These are phyloP conservation scores for Drosophila koepferae DNA, from an alignment of 2,888 invertebrate species.

Conservation along the genomic window DNA sequence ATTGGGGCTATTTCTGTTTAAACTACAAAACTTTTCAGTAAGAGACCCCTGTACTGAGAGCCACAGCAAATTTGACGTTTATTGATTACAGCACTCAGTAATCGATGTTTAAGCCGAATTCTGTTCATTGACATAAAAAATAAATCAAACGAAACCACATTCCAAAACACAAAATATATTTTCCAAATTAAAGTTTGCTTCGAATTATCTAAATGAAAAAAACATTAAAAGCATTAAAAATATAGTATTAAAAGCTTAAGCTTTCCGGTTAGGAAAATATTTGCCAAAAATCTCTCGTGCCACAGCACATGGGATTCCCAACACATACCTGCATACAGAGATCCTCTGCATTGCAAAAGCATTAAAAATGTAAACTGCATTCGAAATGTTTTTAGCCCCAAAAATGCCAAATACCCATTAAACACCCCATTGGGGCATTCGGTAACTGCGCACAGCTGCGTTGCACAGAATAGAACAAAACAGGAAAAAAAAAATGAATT, in stretches of 20 bases:
- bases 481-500: neutral
- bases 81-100: too few species aligned
- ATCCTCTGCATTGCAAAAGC: constrained; percentile 26
- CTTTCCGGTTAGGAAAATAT: neutral
- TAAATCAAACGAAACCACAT: neutral
- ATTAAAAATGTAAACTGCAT: constrained; percentile 45
- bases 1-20: neutral
- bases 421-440: constrained; percentile 4
- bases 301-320: neutral
- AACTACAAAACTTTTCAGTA: neutral
- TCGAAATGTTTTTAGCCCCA: constrained; percentile 10
- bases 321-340: constrained; percentile 7
- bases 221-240: too few species aligned
- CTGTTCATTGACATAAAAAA: neutral
- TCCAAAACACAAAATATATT: neutral
- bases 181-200: neutral
- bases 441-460: constrained; percentile 24
- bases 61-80: neutral
- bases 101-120: neutral
- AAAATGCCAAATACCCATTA: constrained; percentile 39
- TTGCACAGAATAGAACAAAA: neutral
- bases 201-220: neutral
- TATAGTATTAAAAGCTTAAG: neutral
- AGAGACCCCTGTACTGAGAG: neutral
- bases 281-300: neutral